A percentile compares a stretch with the other conserved stretches of the same genome.
phyloP scores from a whole-genome alignment of 2,113 vertebrate genomes.

The Haemorhous mexicanus region DNA sequence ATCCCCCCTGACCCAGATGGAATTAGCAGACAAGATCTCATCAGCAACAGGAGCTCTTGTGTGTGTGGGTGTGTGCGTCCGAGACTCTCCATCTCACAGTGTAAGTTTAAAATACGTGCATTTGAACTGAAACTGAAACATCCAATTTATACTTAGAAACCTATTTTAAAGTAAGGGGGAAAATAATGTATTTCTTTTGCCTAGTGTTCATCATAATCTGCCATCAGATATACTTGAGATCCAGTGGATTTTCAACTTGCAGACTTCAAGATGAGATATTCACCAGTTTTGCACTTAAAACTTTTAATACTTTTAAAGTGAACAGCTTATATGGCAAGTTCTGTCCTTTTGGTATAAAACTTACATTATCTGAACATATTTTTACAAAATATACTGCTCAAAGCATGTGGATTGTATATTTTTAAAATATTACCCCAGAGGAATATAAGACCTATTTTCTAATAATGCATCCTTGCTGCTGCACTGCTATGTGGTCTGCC shows the following conservation, averaged over 20 bases:
- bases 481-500: not conserved
- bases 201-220: not conserved
- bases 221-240: not conserved
- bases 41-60: not conserved
- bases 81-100: not conserved
- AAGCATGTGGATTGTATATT: constrained; percentile 9
- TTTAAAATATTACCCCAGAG: constrained; percentile 1
- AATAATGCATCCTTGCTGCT: not conserved
- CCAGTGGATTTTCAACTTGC: not conserved
- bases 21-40: not conserved
- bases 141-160: not conserved
- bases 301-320: not conserved
- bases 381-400: not conserved
- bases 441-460: constrained; percentile 29
- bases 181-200: not conserved
- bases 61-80: not conserved
- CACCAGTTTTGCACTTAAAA: not conserved
- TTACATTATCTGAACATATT: not conserved
- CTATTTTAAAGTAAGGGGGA: not conserved
- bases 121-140: not conserved
- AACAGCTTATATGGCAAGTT: not conserved
- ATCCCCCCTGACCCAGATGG: not conserved
- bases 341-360: not conserved
- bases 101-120: not conserved
- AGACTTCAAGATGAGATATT: not conserved